A percentile compares a stretch with the other conserved stretches of the same genome.
These are phyloP conservation scores for Hydrozoanthus gracilis DNA, from an alignment of 92 coral and sea anemone genomes.

Conservation along the genomic window DNA sequence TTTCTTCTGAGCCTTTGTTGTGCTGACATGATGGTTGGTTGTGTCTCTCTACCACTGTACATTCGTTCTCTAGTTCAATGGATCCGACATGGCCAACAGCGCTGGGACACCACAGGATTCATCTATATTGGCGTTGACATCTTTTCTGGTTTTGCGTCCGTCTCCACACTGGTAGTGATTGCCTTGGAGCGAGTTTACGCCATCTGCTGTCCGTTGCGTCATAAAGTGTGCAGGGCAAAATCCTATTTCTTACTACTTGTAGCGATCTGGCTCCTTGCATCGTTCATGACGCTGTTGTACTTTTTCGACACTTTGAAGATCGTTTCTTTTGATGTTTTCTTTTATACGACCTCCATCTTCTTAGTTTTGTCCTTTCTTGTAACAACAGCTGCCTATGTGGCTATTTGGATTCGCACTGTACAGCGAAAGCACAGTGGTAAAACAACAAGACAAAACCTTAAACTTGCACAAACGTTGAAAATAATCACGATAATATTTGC, in stretches of 20 bases:
- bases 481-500: slow-evolving; percentile 35
- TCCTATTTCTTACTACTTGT: slow-evolving; percentile 27
- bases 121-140: not conserved
- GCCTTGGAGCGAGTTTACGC: slow-evolving; percentile 40
- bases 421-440: slow-evolving; percentile 11
- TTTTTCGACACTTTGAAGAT: slow-evolving; percentile 34
- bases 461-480: slow-evolving; percentile 33
- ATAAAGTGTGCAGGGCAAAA: slow-evolving; percentile 33
- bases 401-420: slow-evolving; percentile 35
- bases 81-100: not conserved
- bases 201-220: slow-evolving; percentile 20
- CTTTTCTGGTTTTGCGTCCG: slow-evolving; percentile 44
- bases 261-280: slow-evolving; percentile 18
- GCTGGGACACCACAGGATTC: not conserved
- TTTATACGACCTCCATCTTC: slow-evolving; percentile 37
- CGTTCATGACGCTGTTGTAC: slow-evolving; percentile 30
- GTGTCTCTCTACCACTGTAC: slow-evolving; percentile 37
- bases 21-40: slow-evolving; percentile 39
- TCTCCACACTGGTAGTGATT: slow-evolving; percentile 39
- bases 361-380: slow-evolving; percentile 14
- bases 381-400: slow-evolving; percentile 21
- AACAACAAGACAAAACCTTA: not conserved
- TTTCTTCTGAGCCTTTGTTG: slow-evolving; percentile 35
- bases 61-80: slow-evolving; percentile 17
- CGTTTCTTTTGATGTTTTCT: slow-evolving; percentile 24